Evolutionary conservation across 2,888 invertebrate species (phyloP).

Genomic region (Hypomecis punctinalis): DNA sequence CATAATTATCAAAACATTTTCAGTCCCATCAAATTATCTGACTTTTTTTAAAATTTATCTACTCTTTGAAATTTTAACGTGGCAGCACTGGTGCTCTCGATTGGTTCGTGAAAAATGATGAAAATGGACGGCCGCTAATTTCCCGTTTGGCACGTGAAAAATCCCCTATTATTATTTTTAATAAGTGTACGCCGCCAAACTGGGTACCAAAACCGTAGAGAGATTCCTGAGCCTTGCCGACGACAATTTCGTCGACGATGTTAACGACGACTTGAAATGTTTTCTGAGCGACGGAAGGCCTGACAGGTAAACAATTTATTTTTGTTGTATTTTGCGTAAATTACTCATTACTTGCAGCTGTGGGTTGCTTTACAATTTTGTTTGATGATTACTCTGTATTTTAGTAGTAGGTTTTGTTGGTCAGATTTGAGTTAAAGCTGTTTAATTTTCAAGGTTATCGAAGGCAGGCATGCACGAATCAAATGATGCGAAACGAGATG

Average conservation of each 20-base stretch:
- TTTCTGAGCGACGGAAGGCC: slow-evolving; percentile 76
- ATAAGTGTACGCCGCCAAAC: slow-evolving; percentile 70
- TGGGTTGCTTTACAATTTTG: slow-evolving; percentile 9
- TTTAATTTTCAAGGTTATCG: slow-evolving; percentile 76
- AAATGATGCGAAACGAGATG: slow-evolving; percentile 67
- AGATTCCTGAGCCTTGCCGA: slow-evolving; percentile 79
- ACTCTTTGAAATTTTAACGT: too few species aligned
- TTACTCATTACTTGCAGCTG: slow-evolving; percentile 19
- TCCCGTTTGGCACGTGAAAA: slow-evolving; percentile 72
- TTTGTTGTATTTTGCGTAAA: slow-evolving; percentile 48
- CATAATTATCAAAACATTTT: too few species aligned
- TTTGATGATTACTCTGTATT: neutral
- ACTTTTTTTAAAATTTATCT: too few species aligned
- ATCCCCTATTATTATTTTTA: slow-evolving; percentile 63
- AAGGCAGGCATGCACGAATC: slow-evolving; percentile 64
- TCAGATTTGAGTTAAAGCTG: slow-evolving; percentile 16
- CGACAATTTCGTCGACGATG: slow-evolving; percentile 80
- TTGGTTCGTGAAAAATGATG: slow-evolving; percentile 53
- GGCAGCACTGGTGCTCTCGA: slow-evolving; percentile 14
- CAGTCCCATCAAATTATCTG: neutral
- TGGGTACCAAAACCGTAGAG: slow-evolving; percentile 83
- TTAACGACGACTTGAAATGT: slow-evolving; percentile 81
- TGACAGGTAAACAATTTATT: slow-evolving; percentile 81
- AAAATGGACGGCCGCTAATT: slow-evolving; percentile 71
- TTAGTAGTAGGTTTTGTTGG: neutral